These are phyloP conservation scores for Nothocercus nigrocapillus DNA, from an alignment of 2,113 vertebrate species.

Conservation along the genomic window DNA sequence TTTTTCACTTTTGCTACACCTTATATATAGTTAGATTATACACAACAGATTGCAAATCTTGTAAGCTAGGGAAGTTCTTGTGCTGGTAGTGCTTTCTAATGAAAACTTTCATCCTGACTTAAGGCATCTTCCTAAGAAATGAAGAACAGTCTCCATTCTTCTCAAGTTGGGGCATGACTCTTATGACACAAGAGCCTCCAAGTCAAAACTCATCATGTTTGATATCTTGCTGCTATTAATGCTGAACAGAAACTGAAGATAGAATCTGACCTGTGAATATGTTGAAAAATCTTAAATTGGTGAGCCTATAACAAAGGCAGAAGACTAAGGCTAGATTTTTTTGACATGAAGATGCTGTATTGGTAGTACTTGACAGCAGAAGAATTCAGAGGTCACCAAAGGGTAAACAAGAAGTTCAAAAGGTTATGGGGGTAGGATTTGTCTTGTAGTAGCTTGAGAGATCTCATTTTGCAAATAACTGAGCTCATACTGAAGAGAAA, in stretches of 20 bases:
- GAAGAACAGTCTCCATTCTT: neutral
- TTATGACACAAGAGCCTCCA: neutral
- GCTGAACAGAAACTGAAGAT: neutral
- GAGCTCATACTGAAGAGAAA: neutral
- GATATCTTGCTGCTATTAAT: neutral
- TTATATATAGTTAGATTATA: neutral
- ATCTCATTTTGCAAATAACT: neutral
- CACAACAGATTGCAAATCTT: neutral
- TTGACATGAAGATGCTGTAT: neutral
- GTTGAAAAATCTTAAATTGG: neutral
- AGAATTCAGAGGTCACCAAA: neutral
- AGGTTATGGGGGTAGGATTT: neutral
- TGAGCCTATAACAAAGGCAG: neutral
- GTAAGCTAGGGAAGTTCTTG: neutral
- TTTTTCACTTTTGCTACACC: neutral
- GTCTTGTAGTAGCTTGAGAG: neutral
- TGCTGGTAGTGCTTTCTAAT: neutral
- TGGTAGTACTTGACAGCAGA: neutral
- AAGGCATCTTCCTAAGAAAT: neutral
- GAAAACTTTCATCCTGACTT: neutral
- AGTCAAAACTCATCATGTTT: neutral
- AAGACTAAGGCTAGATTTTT: neutral
- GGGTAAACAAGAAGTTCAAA: neutral
- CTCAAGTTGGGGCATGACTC: neutral
- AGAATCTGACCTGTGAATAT: rapidly evolving